Percentiles rank a stretch among this genome's conserved stretches.
These are phyloP conservation scores for Patella pellucida DNA, from an alignment of 2,888 invertebrate genomes.

Conservation along the genomic window DNA sequence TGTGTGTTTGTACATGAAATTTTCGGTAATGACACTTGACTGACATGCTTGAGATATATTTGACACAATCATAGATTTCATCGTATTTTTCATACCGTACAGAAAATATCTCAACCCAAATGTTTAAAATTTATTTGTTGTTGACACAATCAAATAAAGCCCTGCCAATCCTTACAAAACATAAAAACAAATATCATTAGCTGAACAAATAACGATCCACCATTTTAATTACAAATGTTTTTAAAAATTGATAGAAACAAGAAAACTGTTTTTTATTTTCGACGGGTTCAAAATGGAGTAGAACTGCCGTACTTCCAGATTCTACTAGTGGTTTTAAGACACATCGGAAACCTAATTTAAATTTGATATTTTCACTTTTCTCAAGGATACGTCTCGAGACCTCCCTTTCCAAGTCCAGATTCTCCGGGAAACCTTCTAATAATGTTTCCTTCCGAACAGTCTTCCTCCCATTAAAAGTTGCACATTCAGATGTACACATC, in stretches of 20 bases:
- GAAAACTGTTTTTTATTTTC: neutral
- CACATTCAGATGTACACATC: neutral
- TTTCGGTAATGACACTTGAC: no score
- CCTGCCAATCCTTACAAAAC: no score
- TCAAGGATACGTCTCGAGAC: neutral
- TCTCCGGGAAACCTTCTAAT: neutral
- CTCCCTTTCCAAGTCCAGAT: neutral
- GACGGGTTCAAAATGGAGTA: neutral
- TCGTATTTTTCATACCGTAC: no score
- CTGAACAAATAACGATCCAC: no score
- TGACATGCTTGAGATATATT: no score
- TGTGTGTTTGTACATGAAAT: no score
- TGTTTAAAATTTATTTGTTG: no score
- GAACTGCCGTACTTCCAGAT: neutral
- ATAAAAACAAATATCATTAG: no score
- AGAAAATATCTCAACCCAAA: no score
- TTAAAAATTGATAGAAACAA: neutral
- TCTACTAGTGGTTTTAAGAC: neutral
- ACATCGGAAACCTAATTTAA: neutral
- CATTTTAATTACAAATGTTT: neutral
- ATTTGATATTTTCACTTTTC: neutral
- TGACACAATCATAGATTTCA: no score
- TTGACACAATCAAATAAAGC: no score
- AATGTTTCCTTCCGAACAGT: neutral
- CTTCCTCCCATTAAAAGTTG: neutral